A percentile compares a stretch with the other conserved stretches of the same genome.
Conservation (phyloP, 2,888 invertebrate species). For the Chloroclystis v-ata region DNA sequence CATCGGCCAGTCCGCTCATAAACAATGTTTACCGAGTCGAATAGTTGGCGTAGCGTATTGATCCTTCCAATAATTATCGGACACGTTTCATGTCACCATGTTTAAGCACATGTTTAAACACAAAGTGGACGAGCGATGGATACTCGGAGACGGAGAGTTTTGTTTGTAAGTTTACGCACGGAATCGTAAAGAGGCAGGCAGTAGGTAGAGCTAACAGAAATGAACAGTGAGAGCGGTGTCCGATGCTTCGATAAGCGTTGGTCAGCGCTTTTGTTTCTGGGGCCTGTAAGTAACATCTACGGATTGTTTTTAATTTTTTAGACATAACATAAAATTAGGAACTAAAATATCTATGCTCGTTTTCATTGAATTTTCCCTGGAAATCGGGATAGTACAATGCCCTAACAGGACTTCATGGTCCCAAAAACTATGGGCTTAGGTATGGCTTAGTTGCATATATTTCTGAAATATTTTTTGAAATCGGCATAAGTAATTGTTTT, state of each 20-base stretch:
- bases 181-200: slow-evolving; percentile 69
- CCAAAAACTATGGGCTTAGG: too few relatives aligned
- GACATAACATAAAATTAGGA: too few relatives aligned
- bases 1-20: slow-evolving; percentile 59
- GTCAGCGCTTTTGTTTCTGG: slow-evolving; percentile 25
- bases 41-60: slow-evolving; percentile 72
- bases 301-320: too few relatives aligned
- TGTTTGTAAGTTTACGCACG: slow-evolving; percentile 71
- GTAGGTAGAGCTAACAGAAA: slow-evolving; percentile 73
- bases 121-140: slow-evolving; percentile 57
- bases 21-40: slow-evolving; percentile 68
- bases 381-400: too few relatives aligned
- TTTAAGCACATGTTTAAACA: slow-evolving; percentile 68
- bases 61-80: slow-evolving; percentile 79
- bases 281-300: slow-evolving; percentile 34
- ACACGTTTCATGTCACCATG: slow-evolving; percentile 77
- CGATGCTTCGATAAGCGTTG: slow-evolving; percentile 30
- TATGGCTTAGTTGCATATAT: too few relatives aligned
- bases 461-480: too few relatives aligned
- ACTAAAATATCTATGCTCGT: too few relatives aligned
- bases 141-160: slow-evolving; percentile 37
- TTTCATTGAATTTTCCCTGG: too few relatives aligned
- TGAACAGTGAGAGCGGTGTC: slow-evolving; percentile 50
- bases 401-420: too few relatives aligned
- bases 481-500: too few relatives aligned